Base-by-base conservation (phyloP, 2,888 invertebrate species). In the Smittia sp. region DNA sequence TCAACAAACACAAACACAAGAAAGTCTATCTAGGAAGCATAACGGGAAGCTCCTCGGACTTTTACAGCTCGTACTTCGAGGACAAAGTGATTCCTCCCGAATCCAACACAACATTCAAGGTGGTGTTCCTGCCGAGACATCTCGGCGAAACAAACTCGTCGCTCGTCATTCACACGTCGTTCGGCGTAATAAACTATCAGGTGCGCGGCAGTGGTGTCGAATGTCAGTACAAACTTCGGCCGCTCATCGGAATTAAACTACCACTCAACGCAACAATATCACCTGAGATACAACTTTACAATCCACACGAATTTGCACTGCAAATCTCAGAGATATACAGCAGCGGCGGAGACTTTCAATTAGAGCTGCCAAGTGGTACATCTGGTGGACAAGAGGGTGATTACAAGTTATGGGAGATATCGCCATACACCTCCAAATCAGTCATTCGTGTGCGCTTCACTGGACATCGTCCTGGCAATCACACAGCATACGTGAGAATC, bases 21-120 rank as follows among this genome's bases (percentile, higher is more conserved):
- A 94, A 91, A 79, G 88, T 98, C 79, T 93, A 94, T 82, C 88
- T 98, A 81, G 90, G 93, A 80, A 96, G 96, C 77, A 94, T 98
- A 80, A 94, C 96, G 77, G 96, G 96, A 79, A 94, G 90, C 82
- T 94, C 95, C 78, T 90, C 93, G 39, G 93, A 96, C 85, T 98
- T 98, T 86, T 96, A 98, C 83, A 96, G 96, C 79, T 96, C 97
- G 76, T 97, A 98, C 86, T 97, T 97, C 83, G 92, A 95, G 80
- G 90, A 95, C 79, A 96, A 96, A 89, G 96, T 96, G 81, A 89
- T 98, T 81, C 90, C 92, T 78, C 94, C 96, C 75, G 88, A 90
- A 78, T 93, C 92, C 76, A 96, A 96, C 83, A 97, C 98, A 76
- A 90, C 94, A 76, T 96, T 98, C 84, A 95, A 92, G 85, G 94